Base-by-base conservation (phyloP, 2,888 invertebrate genomes). In the Acrobasis repandana region DNA sequence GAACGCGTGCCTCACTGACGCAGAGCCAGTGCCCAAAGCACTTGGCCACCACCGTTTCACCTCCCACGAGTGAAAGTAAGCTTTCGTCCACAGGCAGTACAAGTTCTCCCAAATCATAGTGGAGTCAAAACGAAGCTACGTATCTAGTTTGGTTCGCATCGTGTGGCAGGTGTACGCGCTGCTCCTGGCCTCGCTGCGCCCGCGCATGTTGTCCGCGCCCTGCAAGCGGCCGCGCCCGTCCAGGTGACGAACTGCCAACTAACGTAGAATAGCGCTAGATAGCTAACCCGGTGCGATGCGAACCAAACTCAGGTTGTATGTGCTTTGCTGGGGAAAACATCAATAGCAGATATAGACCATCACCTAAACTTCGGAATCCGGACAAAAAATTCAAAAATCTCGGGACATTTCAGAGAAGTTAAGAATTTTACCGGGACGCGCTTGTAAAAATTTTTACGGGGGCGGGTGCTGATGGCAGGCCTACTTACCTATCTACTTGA, bases 41-140 rank as follows among this genome's bases (percentile, higher is more conserved):
- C 28, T 28, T 28, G 6, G 6, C 28, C 6, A 28, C 28, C 28
- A 28, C 28, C 28, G 28, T 8, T 28, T 28, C 28, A 28, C 28
- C 8, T 28, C 28, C 4, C 2, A 5, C 28, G 6, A 28, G 28
- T 28, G 28, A 28, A 52, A 47, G 43, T 47, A 47, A 28, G 38
- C 43, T 77, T 81, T 77, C 68, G 69, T 77, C 81, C 77, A 67
- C 88, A 90, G 88, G 82, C 69, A 74, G 66, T 88, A 81, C 89
- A 86, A 87, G 84, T 88, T 87, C 80, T 71, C 78, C 60, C 90
- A 90, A 77, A 75, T 89, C 70, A 79, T 85, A 76, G 81, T 89
- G 69, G 80, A 75, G 63, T 65, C 69, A 68, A 63, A 69, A 69
- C 67, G 70, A 59, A 74, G 71, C 65, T 75, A 73, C 75, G 68